Evolutionary conservation across 2,888 invertebrate genomes (phyloP).

Genomic region (Noctuana brunneofusca): DNA sequence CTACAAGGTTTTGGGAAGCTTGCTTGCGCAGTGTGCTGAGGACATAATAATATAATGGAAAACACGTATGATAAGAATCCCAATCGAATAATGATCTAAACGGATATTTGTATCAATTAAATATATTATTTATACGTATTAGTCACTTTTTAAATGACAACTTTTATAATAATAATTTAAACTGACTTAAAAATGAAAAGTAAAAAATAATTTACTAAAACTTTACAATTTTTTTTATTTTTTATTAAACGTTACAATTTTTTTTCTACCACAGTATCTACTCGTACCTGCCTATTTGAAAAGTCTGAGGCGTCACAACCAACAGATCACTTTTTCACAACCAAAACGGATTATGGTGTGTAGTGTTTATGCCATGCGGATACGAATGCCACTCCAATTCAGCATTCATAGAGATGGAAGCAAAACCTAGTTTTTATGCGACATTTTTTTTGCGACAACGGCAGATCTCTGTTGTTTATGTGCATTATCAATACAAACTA

Average conservation of each 20-base stretch:
- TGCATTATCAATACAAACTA: conserved; percentile 37
- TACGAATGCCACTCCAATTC: background rate
- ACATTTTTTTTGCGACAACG: background rate
- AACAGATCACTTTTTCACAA: too few species aligned
- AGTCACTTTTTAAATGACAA: too few species aligned
- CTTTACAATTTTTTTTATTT: too few species aligned
- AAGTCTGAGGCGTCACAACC: background rate
- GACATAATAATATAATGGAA: background rate
- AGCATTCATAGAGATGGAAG: background rate
- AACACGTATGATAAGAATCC: background rate
- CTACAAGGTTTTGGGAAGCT: background rate
- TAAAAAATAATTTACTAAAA: too few species aligned
- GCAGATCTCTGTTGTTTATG: background rate
- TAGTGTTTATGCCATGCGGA: background rate
- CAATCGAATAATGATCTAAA: too few species aligned
- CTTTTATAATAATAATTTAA: too few species aligned
- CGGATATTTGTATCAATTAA: too few species aligned
- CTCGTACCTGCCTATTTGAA: too few species aligned
- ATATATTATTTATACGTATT: too few species aligned
- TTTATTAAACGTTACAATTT: too few species aligned
- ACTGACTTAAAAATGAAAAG: too few species aligned
- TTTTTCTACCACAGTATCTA: too few species aligned
- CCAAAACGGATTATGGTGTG: background rate
- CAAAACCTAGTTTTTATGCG: background rate
- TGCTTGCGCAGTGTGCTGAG: background rate